Base-by-base conservation (phyloP, 2,113 vertebrate genomes). In the Labeo rohita region DNA sequence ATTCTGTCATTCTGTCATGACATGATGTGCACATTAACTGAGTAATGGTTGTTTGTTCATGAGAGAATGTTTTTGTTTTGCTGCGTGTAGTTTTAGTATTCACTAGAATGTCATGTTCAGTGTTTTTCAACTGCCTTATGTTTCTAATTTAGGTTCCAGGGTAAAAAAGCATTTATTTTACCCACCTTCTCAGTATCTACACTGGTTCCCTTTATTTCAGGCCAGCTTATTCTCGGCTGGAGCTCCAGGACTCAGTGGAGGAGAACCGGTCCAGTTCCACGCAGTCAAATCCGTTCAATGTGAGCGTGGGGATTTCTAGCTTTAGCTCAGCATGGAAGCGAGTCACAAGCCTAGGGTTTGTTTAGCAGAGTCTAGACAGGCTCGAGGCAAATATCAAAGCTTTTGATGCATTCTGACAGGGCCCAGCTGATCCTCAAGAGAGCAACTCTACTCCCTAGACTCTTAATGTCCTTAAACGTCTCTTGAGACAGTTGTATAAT, bases 371-470 rank as follows among this genome's bases (percentile, higher is more conserved):
- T 83, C 80, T 83, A 83, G 80, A 83, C 63, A 6, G 7, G 28
- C 80, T 83, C 49, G 28, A 50, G 65, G 65, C 79, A 80, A 80
- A 80, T 65, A 80, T 47, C 63, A 3, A 83, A 52, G 23, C 80
- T 86, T 77, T 75, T 86, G 70, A 86, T 86, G 68, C 21, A 66
- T 83, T 86, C 34, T 86, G 85, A 83, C 85, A 86, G 47, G 78
- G 78, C 54, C 72, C 52, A 83, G 70, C 73, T 86, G 68, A 85
- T 21, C 65, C 65, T 83, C 81, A 83, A 56, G 81, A 59, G 66
- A 83, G 34, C 49, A 56, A 43, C 49, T 83, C 68, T 36, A 73
- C 68, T 83, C 81, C 81, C 36, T 50, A 72, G 81, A 83, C 68
- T 83, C 50, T 56, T 16, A 73, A 56, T 83, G 68, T 83, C 18